Percentiles rank a stretch among this genome's conserved stretches.
Evolutionary conservation across 2,797 vertebrate species (phyloP).

Genomic region (Iguana delicatissima): DNA sequence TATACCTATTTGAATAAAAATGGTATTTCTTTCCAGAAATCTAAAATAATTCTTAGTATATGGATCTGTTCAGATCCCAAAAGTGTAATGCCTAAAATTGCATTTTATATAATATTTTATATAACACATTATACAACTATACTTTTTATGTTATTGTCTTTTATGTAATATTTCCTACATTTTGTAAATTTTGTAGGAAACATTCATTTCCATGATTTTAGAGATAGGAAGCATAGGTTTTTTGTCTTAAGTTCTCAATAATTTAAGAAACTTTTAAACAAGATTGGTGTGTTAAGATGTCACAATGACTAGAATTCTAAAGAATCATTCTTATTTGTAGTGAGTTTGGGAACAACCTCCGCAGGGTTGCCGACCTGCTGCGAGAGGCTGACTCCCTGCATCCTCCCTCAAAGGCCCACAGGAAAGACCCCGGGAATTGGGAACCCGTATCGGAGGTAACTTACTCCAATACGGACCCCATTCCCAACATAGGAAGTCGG

Average conservation of each 20-base stretch:
- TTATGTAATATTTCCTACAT: too few species aligned
- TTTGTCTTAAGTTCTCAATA: background rate
- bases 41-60: background rate
- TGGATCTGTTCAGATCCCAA: background rate
- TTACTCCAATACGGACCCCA: too few species aligned
- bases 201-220: background rate
- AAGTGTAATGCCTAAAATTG: background rate
- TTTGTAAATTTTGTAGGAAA: background rate
- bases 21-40: background rate
- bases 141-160: background rate
- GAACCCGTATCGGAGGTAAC: too few species aligned
- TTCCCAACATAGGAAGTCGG: too few species aligned
- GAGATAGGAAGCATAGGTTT: background rate
- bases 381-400: too few species aligned
- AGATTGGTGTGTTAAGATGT: background rate
- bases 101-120: background rate
- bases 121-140: background rate
- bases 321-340: too few species aligned
- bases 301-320: background rate
- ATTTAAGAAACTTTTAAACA: background rate
- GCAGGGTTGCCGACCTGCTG: too few species aligned
- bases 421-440: too few species aligned
- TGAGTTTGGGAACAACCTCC: too few species aligned
- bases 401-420: too few species aligned
- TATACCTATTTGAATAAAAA: background rate